Base-by-base conservation (phyloP, 1,140 invertebrate genomes). In the Tetraneura akinire region DNA sequence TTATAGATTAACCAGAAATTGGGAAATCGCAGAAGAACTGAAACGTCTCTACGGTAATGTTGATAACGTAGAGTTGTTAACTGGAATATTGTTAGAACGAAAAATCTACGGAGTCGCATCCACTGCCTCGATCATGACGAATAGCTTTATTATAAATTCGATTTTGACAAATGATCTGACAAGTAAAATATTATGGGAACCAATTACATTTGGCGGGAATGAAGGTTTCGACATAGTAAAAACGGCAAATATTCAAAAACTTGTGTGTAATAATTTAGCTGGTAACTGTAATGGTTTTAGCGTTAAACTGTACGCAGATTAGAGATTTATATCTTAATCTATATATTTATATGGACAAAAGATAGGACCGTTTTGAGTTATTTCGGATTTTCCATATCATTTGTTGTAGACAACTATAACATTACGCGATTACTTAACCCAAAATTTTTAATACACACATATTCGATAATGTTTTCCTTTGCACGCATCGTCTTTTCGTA, bases 221-320 rank as follows among this genome's bases (percentile, higher is more conserved):
- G 21, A 13, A 14, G 68, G 68, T 8, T 71, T 71, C 18, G 5
- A 51, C 14, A 26, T 71, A 8, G 68, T 71, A 6, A 16, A 26
- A 11, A 5, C 68, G 11, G 68, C 68, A 0, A 51, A 2, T 29
- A 71, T 71, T 10, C 10, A 71, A 29, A 51, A 13, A 3, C 29
- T 71, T 1, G 23, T 71, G 8, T 71, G 68, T 13, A 47, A 71
- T n/a, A 71, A 71, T 29, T 51, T 71, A 10, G 45, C 14, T n/a
- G 45, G 51, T 16, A 23, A 71, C 23, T 71, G 68, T 13, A 21
- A 70, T 5, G 9, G 21, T 47, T 49, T 70, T 14, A 23, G 0
- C 1, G 66, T 70, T 5, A 26, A 70, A 5, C n/a, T 70, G 2
- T 45, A 47, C 3, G 32, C 66, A 0, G 32, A 37, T n/a, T n/a